phyloP scores from a whole-genome alignment of 2,113 vertebrate species.

The Tretioscincus oriximinensis region DNA sequence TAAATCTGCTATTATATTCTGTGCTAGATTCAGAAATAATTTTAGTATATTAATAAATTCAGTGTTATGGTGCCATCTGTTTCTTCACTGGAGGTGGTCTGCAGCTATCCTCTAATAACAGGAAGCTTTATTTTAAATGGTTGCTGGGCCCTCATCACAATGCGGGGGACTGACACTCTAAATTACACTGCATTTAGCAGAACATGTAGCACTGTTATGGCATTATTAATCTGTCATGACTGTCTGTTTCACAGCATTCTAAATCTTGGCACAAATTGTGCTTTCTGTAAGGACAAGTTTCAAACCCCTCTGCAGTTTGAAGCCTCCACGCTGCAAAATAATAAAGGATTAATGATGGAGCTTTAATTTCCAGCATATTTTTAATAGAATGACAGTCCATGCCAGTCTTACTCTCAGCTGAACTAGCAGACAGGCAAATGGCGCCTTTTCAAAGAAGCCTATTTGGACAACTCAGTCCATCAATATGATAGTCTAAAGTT shows the following conservation, averaged over 20 bases:
- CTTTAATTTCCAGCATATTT: neutral
- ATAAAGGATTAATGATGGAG: slow-evolving; percentile 2
- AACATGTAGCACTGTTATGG: neutral
- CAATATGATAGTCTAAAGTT: neutral
- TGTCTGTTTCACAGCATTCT: neutral
- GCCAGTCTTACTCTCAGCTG: neutral
- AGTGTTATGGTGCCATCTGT: slow-evolving; percentile 15
- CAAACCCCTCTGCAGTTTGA: slow-evolving; percentile 1
- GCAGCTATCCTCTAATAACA: slow-evolving; percentile 12
- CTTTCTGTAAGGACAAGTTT: neutral
- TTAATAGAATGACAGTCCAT: slow-evolving; percentile 6
- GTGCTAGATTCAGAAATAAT: no score
- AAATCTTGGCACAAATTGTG: neutral
- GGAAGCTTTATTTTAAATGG: neutral
- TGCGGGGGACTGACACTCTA: neutral
- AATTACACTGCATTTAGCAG: neutral
- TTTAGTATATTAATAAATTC: no score
- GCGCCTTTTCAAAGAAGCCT: neutral
- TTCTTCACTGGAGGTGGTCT: slow-evolving; percentile 14
- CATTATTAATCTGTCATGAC: neutral
- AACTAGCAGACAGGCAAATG: no score
- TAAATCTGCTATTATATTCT: no score
- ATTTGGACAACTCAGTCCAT: neutral
- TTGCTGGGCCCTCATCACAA: neutral
- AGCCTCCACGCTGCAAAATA: neutral